Evolutionary conservation across 2,888 invertebrate species (phyloP).

Genomic region (Chrysotoxum bicinctum): DNA sequence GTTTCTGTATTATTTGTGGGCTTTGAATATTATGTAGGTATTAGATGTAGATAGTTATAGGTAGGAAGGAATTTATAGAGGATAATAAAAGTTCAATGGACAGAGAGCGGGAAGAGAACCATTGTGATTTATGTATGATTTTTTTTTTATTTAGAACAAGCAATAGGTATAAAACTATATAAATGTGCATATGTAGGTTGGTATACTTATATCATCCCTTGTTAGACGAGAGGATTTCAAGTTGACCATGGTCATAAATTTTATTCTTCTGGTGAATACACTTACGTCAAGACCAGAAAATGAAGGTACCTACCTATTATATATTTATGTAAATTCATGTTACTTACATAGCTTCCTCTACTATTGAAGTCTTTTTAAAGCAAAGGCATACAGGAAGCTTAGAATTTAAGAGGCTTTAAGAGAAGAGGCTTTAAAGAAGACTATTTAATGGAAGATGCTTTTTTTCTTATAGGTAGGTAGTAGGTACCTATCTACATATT

Average conservation of each 20-base stretch:
- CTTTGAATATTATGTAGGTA: neutral
- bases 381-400: no score
- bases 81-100: constrained; percentile 52
- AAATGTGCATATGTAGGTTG: no score
- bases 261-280: constrained; percentile 4
- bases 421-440: no score
- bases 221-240: constrained; percentile 57
- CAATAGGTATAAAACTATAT: constrained; percentile 2
- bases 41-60: neutral
- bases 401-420: no score
- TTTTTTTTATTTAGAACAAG: neutral
- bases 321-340: neutral
- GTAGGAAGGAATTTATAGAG: neutral
- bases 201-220: constrained; percentile 69
- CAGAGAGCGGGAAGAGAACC: constrained; percentile 21
- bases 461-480: no score
- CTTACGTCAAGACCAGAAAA: constrained; percentile 43
- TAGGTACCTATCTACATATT: no score
- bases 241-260: constrained; percentile 72
- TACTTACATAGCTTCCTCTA: neutral
- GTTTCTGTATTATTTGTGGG: constrained; percentile 3
- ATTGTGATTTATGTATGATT: constrained; percentile 2
- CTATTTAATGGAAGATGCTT: no score
- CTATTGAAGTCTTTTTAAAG: no score
- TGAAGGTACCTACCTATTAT: neutral